Percentiles rank a stretch among this genome's conserved stretches.
Conservation (phyloP, 2,113 vertebrate species). For the Jacana jacana region DNA sequence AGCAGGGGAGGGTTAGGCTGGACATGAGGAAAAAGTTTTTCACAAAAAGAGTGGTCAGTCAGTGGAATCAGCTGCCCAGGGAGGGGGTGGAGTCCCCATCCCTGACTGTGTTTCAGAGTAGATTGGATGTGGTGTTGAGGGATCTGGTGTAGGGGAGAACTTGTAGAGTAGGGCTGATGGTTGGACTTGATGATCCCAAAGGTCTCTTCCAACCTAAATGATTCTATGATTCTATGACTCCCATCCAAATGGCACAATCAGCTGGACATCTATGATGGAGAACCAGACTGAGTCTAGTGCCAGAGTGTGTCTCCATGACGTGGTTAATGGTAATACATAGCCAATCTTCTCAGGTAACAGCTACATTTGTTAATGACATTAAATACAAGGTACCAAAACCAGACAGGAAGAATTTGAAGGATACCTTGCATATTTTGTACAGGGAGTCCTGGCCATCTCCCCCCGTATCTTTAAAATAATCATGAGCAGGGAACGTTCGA, state of each 20-base stretch:
- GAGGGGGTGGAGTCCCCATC: no score
- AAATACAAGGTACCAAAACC: not conserved
- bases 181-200: no score
- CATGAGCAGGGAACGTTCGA: slow-evolving; percentile 97
- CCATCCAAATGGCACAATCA: not conserved
- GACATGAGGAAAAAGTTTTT: no score
- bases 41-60: no score
- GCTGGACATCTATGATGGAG: fast-evolving
- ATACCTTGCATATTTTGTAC: slow-evolving; percentile 99
- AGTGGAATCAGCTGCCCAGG: no score
- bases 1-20: no score
- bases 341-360: not conserved
- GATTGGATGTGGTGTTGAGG: no score
- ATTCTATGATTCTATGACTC: no score
- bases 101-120: no score
- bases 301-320: not conserved
- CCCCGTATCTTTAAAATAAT: slow-evolving; percentile 99
- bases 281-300: not conserved
- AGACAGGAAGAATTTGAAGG: not conserved
- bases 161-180: no score
- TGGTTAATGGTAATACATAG: not conserved
- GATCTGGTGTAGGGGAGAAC: no score
- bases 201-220: no score
- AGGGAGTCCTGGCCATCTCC: slow-evolving; percentile 98
- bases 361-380: not conserved